Percentiles rank a stretch among this genome's conserved stretches.
Evolutionary conservation across 2,113 vertebrate species (phyloP).

Genomic region (Saccopteryx leptura): DNA sequence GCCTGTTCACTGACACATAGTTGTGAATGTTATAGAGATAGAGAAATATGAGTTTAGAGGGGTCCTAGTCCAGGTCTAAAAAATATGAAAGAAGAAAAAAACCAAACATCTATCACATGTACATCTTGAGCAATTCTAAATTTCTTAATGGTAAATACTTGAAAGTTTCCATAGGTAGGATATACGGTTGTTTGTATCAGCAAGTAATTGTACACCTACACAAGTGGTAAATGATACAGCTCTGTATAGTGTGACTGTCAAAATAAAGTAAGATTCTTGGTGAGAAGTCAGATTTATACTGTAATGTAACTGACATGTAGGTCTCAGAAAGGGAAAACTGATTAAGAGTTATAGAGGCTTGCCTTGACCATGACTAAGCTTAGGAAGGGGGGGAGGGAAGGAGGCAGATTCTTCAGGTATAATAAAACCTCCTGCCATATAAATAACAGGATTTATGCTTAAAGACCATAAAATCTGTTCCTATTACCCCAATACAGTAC

Average conservation of each 20-base stretch:
- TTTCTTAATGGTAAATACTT: slow-evolving; percentile 2
- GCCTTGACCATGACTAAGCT: neutral
- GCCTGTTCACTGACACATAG: neutral
- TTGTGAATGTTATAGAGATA: neutral
- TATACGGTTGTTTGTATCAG: neutral
- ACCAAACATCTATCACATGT: neutral
- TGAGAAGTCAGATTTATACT: slow-evolving; percentile 28
- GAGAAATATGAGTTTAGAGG: slow-evolving; percentile 17
- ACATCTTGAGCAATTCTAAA: slow-evolving; percentile 7
- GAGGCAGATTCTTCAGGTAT: neutral
- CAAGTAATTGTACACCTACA: neutral
- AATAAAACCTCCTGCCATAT: neutral
- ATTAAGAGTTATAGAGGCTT: neutral
- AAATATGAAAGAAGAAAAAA: neutral
- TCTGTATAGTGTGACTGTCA: neutral
- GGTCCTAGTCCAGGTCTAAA: neutral
- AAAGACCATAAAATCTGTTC: slow-evolving; percentile 9
- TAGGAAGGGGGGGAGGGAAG: neutral
- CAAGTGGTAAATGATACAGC: neutral
- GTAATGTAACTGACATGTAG: neutral
- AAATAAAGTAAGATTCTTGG: slow-evolving; percentile 40
- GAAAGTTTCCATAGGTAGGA: neutral
- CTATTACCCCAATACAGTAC: neutral
- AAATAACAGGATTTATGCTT: slow-evolving; percentile 16
- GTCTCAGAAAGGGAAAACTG: neutral